phyloP scores from a whole-genome alignment of 2,888 invertebrate species.

The Trichopria drosophilae region DNA sequence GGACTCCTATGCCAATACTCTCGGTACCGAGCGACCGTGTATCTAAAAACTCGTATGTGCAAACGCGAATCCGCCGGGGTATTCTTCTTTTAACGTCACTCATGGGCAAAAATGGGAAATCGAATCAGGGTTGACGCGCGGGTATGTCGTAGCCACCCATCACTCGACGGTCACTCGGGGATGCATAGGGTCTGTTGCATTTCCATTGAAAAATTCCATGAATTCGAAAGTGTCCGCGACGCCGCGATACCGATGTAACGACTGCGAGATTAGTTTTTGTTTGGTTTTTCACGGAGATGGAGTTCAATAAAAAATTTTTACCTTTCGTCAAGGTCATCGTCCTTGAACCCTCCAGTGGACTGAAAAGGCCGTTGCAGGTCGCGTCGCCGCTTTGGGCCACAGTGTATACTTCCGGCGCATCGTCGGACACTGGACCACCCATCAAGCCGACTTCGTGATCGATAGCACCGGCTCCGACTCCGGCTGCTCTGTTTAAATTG shows the following conservation, averaged over 20 bases:
- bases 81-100: too few species aligned
- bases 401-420: slow-evolving; percentile 63
- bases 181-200: slow-evolving; percentile 25
- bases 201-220: slow-evolving; percentile 31
- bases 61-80: too few species aligned
- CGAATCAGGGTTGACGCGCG: slow-evolving; percentile 14
- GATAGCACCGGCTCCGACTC: slow-evolving; percentile 41
- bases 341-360: slow-evolving; percentile 83
- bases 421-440: slow-evolving; percentile 49
- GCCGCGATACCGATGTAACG: too few species aligned
- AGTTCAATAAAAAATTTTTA: slow-evolving; percentile 45
- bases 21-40: too few species aligned
- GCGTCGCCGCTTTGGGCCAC: slow-evolving; percentile 92
- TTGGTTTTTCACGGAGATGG: background rate
- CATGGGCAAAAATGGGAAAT: slow-evolving; percentile 12
- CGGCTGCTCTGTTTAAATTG: slow-evolving; percentile 46
- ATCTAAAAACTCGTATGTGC: too few species aligned
- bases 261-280: too few species aligned
- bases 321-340: slow-evolving; percentile 83
- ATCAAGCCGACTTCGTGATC: slow-evolving; percentile 50
- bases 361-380: slow-evolving; percentile 89
- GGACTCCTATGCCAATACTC: too few species aligned
- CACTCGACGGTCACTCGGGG: slow-evolving; percentile 5
- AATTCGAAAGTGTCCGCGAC: slow-evolving; percentile 23
- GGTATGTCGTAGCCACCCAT: background rate